Conservation (phyloP, 2,113 vertebrate species). For the Apteryx owenii region DNA sequence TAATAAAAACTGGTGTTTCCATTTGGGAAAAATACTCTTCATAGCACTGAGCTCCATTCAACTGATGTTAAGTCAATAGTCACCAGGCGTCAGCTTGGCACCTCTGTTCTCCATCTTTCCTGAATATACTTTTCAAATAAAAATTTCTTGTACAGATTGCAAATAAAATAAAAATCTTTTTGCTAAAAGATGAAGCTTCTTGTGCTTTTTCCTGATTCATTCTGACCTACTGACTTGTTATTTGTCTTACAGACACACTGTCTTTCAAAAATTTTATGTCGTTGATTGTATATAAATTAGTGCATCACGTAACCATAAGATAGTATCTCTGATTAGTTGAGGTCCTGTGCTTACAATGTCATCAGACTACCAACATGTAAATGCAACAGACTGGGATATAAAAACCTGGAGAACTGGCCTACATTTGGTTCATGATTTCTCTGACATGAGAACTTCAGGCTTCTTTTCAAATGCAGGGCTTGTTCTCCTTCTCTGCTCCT, state of each 20-base stretch:
- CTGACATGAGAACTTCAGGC: neutral
- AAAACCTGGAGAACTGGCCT: neutral
- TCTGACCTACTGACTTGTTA: neutral
- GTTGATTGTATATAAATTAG: neutral
- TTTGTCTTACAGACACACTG: neutral
- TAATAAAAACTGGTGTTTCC: neutral
- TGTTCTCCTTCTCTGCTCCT: neutral
- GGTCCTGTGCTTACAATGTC: accelerated
- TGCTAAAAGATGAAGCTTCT: neutral
- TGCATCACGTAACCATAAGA: neutral
- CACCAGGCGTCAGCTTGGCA: neutral
- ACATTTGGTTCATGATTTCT: neutral
- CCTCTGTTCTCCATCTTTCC: neutral
- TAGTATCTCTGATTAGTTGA: accelerated
- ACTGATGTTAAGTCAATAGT: neutral
- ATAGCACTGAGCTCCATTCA: neutral
- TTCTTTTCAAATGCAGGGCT: neutral
- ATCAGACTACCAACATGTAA: accelerated
- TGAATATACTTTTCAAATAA: neutral
- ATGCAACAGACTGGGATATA: neutral
- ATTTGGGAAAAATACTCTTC: neutral
- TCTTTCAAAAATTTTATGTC: neutral
- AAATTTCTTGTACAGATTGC: neutral
- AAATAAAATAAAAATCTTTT: neutral
- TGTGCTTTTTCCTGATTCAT: neutral